Evolutionary conservation across 2,888 invertebrate species (phyloP), one percentile per base, ranked within the genome.

Genomic region (Brachycybe producta): DNA sequence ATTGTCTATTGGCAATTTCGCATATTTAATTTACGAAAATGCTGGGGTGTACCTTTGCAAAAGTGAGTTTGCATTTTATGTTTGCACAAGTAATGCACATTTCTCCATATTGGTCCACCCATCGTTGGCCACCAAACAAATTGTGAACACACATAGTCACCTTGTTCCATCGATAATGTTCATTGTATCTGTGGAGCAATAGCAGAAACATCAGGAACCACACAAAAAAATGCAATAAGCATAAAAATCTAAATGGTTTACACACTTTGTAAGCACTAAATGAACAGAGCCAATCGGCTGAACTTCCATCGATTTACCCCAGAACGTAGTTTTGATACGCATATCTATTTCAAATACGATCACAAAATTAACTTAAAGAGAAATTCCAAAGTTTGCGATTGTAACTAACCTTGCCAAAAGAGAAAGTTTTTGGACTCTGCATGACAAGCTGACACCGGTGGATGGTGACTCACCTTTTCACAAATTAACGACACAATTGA

Each of bases 281-380:
- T 81, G 77, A 0, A 83, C 80, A 38, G 64, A 65, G 49, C 73
- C 85, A 21, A 81, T 71, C 1, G 86, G 85, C 65, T 84, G 84
- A 66, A 85, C 83, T 71, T 86, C 85, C 82, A 86, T 84, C 51
- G 84, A 84, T 69, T 85, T 85, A 54, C 86, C 86, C 86, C 86
- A 86, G 71, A 86, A 86, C 70, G 84, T 85, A 52, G 84, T 85
- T 69, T 84, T 84, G 60, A 84, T 81, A 57, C 84, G 72, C 8
- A 82, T 79, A 65, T 85, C 84, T 67, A 56, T 28, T 56, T 44
- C 11, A 55, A 53, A 28, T n/a, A n/a, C n/a, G n/a, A n/a, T n/a
- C n/a, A n/a, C 27, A 46, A 52, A 42, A 43, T 39, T 48, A 50
- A 4, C 38, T 24, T 19, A 32, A 23, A 35, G 1, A n/a, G 13